A percentile compares a stretch with the other conserved stretches of the same genome.
phyloP scores from a whole-genome alignment of 2,888 invertebrate species.

The Drosophila bunnanda region DNA sequence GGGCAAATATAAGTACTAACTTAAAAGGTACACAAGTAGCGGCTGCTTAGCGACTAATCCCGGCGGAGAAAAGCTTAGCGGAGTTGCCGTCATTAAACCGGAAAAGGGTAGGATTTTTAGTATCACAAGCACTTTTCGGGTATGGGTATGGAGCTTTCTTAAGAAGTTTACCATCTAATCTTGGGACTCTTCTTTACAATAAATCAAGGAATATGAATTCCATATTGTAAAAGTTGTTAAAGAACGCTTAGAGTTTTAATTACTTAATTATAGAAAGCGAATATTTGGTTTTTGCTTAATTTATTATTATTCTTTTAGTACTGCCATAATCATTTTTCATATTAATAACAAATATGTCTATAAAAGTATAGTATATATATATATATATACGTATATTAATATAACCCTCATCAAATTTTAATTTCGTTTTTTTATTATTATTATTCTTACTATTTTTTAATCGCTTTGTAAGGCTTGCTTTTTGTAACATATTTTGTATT shows the following conservation, averaged over 20 bases:
- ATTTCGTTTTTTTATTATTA: too few relatives aligned
- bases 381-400: too few relatives aligned
- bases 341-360: background rate
- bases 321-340: background rate
- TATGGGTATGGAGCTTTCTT: too few relatives aligned
- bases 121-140: background rate
- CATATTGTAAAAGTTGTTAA: background rate
- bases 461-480: rapidly evolving
- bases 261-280: background rate
- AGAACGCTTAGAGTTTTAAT: background rate
- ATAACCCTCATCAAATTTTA: too few relatives aligned
- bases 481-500: background rate
- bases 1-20: conserved; percentile 9
- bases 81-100: conserved; percentile 15
- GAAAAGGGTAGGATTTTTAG: background rate
- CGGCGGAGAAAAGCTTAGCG: conserved; percentile 2
- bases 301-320: background rate
- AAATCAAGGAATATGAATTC: too few relatives aligned
- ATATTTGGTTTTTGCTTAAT: too few relatives aligned
- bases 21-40: conserved; percentile 5
- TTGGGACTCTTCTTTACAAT: too few relatives aligned
- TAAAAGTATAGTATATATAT: too few relatives aligned
- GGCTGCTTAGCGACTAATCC: conserved; percentile 33
- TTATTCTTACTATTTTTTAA: background rate
- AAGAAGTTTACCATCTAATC: background rate